Percentiles rank a stretch among this genome's conserved stretches.
Conservation (phyloP, 1,140 invertebrate genomes). For the Chironomus tepperi region DNA sequence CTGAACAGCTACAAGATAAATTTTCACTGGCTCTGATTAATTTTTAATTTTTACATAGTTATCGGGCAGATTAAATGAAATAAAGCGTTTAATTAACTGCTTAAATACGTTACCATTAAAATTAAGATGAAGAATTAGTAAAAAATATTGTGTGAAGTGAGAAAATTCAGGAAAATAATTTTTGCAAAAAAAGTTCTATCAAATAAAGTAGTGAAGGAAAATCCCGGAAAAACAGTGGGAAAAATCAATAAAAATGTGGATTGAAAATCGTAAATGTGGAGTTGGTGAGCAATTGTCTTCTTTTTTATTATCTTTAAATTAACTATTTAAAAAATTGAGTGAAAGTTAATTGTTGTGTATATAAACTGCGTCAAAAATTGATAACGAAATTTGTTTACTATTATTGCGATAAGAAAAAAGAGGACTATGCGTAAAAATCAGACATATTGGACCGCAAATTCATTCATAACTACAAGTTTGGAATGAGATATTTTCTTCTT, state of each 20-base stretch:
- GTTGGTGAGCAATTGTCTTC: neutral
- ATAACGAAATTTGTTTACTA: neutral
- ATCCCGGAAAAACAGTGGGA: neutral
- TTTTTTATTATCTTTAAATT: neutral
- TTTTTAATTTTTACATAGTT: too few species aligned
- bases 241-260: conserved; percentile 23
- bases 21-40: too few species aligned
- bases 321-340: neutral
- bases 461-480: neutral
- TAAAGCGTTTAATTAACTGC: neutral
- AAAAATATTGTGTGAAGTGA: neutral
- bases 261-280: conserved; percentile 3
- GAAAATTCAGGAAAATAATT: neutral
- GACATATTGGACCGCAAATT: neutral
- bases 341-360: neutral
- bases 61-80: neutral
- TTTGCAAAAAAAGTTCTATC: neutral
- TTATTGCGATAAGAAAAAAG: neutral
- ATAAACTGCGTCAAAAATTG: neutral
- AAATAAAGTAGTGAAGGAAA: neutral
- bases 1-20: too few species aligned
- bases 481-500: too few species aligned
- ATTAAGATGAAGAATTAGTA: neutral
- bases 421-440: neutral
- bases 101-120: neutral